Conservation (phyloP, 2,797 vertebrate species). For the Lithobates pipiens region DNA sequence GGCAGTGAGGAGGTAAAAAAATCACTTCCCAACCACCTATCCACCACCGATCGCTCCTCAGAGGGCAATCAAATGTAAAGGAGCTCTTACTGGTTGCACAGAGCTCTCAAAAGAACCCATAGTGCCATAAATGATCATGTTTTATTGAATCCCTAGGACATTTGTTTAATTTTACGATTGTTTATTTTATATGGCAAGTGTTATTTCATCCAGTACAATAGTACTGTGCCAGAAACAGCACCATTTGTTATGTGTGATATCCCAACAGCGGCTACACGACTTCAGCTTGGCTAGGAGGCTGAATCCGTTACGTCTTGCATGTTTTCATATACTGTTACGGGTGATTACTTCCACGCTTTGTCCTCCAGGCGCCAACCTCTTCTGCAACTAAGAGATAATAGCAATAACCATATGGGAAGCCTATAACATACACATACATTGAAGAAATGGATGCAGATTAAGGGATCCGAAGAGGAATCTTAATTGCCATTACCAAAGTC, state of each 20-base stretch:
- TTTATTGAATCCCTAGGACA: no score
- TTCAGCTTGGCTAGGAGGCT: neutral
- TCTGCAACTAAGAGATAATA: conserved; percentile 48
- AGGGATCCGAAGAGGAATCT: conserved; percentile 43
- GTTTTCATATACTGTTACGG: conserved; percentile 23
- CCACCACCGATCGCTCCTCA: no score
- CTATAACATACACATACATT: conserved; percentile 45
- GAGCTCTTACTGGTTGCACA: no score
- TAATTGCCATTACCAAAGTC: conserved; percentile 50
- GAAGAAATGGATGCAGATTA: conserved; percentile 40
- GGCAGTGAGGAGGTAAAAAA: no score
- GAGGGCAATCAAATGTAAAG: no score
- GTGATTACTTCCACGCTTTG: conserved; percentile 30
- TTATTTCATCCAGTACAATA: neutral
- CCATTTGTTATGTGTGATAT: neutral
- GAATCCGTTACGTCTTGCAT: conserved; percentile 2
- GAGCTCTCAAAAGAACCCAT: no score
- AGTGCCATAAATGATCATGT: no score
- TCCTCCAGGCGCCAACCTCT: conserved; percentile 40
- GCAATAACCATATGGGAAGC: conserved; percentile 49
- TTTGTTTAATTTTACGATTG: neutral
- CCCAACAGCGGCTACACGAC: neutral
- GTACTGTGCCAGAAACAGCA: neutral
- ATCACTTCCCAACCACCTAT: no score
- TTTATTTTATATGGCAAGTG: no score